Evolutionary conservation across 2,113 vertebrate genomes (phyloP).

Genomic region (Porphyrio hochstetteri): DNA sequence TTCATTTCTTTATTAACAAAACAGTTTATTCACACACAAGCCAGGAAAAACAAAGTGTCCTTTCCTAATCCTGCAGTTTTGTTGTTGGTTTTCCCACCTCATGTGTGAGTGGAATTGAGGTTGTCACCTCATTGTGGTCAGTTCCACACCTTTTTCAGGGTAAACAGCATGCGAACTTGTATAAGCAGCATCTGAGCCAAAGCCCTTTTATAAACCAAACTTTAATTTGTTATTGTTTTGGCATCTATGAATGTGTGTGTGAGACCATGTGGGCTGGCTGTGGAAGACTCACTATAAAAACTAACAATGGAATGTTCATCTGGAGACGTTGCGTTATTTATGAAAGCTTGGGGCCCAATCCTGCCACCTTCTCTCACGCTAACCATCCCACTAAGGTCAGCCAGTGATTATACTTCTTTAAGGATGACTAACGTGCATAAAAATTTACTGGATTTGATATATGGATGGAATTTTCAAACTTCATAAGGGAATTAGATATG

Average conservation of each 20-base stretch:
- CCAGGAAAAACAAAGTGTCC: constrained; percentile 36
- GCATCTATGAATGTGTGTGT: constrained; percentile 55
- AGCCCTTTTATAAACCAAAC: constrained; percentile 58
- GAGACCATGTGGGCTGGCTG: constrained; percentile 66
- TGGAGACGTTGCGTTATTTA: constrained; percentile 55
- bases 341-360: constrained; percentile 48
- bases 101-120: constrained; percentile 55
- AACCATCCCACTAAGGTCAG: not conserved
- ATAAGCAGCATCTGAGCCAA: constrained; percentile 50
- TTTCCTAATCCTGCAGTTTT: constrained; percentile 17
- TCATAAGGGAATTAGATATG: not conserved
- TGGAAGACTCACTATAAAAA: constrained; percentile 63
- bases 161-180: constrained; percentile 48
- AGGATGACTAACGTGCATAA: not conserved
- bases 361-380: constrained; percentile 51
- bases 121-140: constrained; percentile 66
- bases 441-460: not conserved
- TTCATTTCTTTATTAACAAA: constrained; percentile 4
- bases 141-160: constrained; percentile 61
- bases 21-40: not conserved
- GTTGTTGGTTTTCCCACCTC: constrained; percentile 65
- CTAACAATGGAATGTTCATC: constrained; percentile 64
- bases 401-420: not conserved
- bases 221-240: constrained; percentile 73
- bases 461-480: not conserved